Evolutionary conservation across 2,113 vertebrate genomes (phyloP).

Genomic region (Hippoglossus stenolepis): DNA sequence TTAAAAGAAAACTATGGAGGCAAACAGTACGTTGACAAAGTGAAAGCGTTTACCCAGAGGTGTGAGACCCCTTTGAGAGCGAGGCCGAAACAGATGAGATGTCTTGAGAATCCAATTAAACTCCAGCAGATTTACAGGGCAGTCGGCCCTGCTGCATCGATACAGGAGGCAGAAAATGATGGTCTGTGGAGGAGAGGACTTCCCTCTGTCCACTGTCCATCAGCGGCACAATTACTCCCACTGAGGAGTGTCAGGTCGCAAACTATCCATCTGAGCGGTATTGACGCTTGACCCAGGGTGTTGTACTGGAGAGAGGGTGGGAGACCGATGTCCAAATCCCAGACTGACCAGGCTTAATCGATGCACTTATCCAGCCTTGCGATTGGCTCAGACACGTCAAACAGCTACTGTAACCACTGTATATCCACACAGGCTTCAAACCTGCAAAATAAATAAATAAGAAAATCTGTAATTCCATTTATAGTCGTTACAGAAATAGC

Average conservation of each 20-base stretch:
- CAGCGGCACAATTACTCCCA: conserved; percentile 63
- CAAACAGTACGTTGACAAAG: conserved; percentile 8
- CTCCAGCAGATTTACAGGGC: no score
- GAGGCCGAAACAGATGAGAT: conserved; percentile 23
- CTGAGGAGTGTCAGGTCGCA: conserved; percentile 42
- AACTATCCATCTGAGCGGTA: conserved; percentile 59
- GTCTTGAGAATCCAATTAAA: conserved; percentile 53
- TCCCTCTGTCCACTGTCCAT: conserved; percentile 45
- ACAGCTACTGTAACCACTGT: neutral
- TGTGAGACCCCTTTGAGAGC: conserved; percentile 11
- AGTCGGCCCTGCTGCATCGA: no score
- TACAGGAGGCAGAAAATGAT: conserved; percentile 57
- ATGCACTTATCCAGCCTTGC: conserved; percentile 27
- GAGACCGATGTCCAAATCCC: conserved; percentile 26
- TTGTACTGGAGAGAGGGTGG: conserved; percentile 39
- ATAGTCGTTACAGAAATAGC: conserved; percentile 36
- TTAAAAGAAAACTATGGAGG: neutral
- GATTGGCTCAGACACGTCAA: conserved; percentile 18
- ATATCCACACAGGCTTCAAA: neutral
- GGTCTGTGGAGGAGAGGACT: conserved; percentile 42
- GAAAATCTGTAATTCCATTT: conserved; percentile 21
- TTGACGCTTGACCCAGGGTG: conserved; percentile 46
- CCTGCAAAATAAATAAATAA: neutral
- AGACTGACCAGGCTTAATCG: conserved; percentile 59
- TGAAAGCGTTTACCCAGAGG: neutral